Conservation (phyloP, 2,113 vertebrate species). For the Scolopax mira region DNA sequence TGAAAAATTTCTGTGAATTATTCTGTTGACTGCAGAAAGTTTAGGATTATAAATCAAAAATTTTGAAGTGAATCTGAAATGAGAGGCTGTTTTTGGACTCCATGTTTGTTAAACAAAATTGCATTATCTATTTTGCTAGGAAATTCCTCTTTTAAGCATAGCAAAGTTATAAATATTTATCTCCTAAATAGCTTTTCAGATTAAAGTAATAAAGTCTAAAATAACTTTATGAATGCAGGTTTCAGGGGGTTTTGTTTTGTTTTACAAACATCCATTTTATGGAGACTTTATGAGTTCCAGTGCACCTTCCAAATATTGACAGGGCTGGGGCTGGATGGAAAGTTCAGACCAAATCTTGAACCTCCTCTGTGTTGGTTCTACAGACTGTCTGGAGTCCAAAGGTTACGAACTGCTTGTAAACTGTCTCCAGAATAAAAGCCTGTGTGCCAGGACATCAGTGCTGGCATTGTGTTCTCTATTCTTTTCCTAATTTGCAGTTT, state of each 20-base stretch:
- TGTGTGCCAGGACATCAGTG: slow-evolving; percentile 52
- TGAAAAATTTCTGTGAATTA: neutral
- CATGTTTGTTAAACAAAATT: neutral
- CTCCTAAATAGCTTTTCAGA: neutral
- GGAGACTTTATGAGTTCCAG: slow-evolving; percentile 64
- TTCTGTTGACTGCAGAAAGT: neutral
- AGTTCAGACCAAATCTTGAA: slow-evolving; percentile 65
- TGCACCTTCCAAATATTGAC: slow-evolving; percentile 69
- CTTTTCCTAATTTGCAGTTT: slow-evolving; percentile 53
- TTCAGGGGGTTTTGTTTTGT: neutral
- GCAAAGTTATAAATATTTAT: neutral
- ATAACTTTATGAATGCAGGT: slow-evolving; percentile 23
- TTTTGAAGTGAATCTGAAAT: neutral
- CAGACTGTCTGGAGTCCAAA: slow-evolving; percentile 78
- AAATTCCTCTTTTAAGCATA: neutral
- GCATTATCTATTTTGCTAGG: neutral
- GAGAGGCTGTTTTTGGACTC: neutral
- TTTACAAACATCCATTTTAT: slow-evolving; percentile 49
- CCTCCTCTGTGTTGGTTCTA: slow-evolving; percentile 56
- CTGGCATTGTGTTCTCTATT: slow-evolving; percentile 42
- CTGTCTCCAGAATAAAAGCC: slow-evolving; percentile 75
- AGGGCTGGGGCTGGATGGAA: slow-evolving; percentile 62
- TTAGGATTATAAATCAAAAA: neutral
- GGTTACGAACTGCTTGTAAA: slow-evolving; percentile 78
- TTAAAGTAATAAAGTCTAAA: neutral